phyloP scores from a whole-genome alignment of 1,140 invertebrate genomes.

The Ridgeia piscesae region DNA sequence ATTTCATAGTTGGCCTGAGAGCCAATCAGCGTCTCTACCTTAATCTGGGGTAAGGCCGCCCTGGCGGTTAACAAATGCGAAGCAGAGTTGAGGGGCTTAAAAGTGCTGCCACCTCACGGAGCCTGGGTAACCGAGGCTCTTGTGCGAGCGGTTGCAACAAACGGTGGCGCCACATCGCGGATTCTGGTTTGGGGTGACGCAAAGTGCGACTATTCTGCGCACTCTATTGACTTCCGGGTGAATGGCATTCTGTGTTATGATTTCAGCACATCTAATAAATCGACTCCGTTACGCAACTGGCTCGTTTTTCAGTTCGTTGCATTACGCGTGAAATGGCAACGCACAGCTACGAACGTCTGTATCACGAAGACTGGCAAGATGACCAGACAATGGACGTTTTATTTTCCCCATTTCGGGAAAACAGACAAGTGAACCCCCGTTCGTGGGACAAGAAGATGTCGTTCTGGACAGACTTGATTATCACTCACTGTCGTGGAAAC shows the following conservation, averaged over 20 bases:
- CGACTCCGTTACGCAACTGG: background rate
- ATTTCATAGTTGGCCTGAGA: no score
- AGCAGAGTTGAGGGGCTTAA: no score
- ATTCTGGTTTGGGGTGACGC: background rate
- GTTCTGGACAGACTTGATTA: constrained; percentile 44
- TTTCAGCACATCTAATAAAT: background rate
- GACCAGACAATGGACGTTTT: constrained; percentile 47
- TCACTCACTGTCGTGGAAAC: constrained; percentile 29
- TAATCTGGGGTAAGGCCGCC: no score
- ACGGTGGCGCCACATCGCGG: background rate
- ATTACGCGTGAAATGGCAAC: background rate
- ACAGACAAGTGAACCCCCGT: constrained; percentile 42
- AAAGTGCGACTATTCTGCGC: background rate
- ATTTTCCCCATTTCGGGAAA: constrained; percentile 47
- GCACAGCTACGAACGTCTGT: background rate
- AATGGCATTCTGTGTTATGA: background rate
- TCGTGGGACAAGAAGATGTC: constrained; percentile 49
- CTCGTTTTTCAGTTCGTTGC: background rate
- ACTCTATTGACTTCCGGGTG: background rate
- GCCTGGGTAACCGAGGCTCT: no score
- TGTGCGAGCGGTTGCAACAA: background rate
- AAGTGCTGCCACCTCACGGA: no score
- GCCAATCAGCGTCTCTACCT: no score
- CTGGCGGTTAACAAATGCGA: no score
- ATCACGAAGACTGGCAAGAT: constrained; percentile 30